phyloP scores from a whole-genome alignment of 1,140 invertebrate species.

The Brachionus plicatilis region DNA sequence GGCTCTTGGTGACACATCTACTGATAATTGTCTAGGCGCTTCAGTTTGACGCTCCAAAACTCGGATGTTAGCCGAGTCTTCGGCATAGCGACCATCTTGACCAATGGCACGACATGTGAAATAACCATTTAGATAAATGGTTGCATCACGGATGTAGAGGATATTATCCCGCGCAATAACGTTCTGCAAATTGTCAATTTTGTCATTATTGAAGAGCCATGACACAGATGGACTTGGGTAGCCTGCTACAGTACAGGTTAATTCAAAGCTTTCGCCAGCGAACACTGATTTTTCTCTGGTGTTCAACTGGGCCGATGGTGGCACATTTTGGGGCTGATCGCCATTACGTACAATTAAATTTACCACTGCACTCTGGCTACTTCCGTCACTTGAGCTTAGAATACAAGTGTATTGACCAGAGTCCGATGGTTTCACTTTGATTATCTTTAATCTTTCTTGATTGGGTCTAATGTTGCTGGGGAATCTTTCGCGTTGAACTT shows the following conservation, averaged over 20 bases:
- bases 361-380: neutral
- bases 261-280: neutral
- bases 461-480: constrained; percentile 14
- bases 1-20: neutral
- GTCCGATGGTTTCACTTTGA: constrained; percentile 13
- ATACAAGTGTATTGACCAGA: constrained; percentile 38
- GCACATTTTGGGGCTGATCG: neutral
- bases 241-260: neutral
- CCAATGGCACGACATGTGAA: neutral
- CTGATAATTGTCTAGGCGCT: neutral
- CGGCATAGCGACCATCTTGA: constrained; percentile 9
- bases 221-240: neutral
- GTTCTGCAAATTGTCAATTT: neutral
- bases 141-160: neutral
- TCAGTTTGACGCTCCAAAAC: neutral
- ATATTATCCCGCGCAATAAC: neutral
- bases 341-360: constrained; percentile 8
- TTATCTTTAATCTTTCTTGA: constrained; percentile 35
- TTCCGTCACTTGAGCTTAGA: constrained; percentile 36
- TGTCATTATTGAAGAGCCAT: constrained; percentile 19
- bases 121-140: neutral
- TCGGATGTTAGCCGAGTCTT: neutral
- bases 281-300: neutral
- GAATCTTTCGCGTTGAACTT: neutral
- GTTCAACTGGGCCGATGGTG: neutral